phyloP scores from a whole-genome alignment of 2,888 invertebrate genomes.

The Epicampocera succincta region DNA sequence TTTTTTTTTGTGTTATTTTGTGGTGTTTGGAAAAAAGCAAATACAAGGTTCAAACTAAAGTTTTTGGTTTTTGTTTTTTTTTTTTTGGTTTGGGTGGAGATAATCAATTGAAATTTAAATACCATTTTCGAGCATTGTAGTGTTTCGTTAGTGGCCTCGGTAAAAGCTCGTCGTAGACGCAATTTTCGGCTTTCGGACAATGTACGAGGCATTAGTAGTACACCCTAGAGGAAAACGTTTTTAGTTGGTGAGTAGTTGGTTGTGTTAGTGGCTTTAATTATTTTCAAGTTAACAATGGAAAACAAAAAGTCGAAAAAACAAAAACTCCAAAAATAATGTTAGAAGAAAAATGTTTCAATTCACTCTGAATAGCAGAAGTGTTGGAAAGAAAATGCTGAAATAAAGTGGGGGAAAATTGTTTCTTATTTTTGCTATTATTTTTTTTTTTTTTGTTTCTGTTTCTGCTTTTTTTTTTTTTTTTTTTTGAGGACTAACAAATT shows the following conservation, averaged over 20 bases:
- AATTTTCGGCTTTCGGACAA: constrained; percentile 93
- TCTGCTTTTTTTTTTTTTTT: too few relatives aligned
- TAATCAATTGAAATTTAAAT: constrained; percentile 77
- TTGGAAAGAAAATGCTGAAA: too few relatives aligned
- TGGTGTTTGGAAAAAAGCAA: constrained; percentile 48
- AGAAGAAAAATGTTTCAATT: neutral
- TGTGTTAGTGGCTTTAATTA: constrained; percentile 35
- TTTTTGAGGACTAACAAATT: too few relatives aligned
- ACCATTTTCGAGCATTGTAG: constrained; percentile 95
- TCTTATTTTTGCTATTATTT: too few relatives aligned
- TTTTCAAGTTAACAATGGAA: constrained; percentile 8
- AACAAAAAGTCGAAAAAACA: neutral
- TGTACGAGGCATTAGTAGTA: constrained; percentile 94
- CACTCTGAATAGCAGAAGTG: too few relatives aligned
- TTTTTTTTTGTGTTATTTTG: constrained; percentile 24
- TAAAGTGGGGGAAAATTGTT: neutral
- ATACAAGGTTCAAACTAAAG: constrained; percentile 46
- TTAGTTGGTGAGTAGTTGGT: constrained; percentile 55
- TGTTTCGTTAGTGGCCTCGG: constrained; percentile 93
- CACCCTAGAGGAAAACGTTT: constrained; percentile 84
- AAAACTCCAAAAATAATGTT: neutral
- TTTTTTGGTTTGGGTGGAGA: constrained; percentile 7
- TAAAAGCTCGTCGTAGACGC: constrained; percentile 93
- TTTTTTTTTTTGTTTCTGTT: too few relatives aligned
- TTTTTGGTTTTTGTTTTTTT: constrained; percentile 2